phyloP scores from a whole-genome alignment of 2,113 vertebrate genomes.

The Tiliqua scincoides region DNA sequence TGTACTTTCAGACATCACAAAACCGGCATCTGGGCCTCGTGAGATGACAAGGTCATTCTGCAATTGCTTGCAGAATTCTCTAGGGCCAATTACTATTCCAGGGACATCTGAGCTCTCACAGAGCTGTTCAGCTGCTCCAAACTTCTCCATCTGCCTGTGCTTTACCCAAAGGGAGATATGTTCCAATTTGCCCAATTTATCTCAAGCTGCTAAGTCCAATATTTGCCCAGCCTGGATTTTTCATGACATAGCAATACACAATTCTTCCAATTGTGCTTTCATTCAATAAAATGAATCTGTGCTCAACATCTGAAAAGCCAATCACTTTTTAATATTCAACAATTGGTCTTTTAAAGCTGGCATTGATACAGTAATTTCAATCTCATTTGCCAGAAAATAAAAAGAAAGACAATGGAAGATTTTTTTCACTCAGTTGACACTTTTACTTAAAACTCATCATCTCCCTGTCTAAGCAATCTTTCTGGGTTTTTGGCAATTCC shows the following conservation, averaged over 20 bases:
- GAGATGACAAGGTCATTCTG: fast-evolving
- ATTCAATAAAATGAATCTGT: neutral
- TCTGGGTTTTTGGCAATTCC: neutral
- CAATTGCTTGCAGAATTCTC: neutral
- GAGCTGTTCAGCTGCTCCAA: slow-evolving; percentile 1
- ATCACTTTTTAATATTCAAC: neutral
- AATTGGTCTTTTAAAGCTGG: neutral
- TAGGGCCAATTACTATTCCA: neutral
- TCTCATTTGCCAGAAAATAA: neutral
- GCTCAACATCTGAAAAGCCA: neutral
- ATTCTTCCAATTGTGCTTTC: neutral
- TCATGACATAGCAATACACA: neutral
- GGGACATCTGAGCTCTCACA: neutral
- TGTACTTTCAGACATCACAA: neutral
- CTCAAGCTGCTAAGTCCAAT: neutral
- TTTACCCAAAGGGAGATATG: neutral
- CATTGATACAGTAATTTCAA: neutral
- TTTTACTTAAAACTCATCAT: neutral
- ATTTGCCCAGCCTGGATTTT: neutral
- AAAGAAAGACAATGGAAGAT: neutral
- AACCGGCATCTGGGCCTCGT: neutral
- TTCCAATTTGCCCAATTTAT: neutral
- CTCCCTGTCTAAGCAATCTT: neutral
- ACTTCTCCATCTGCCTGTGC: neutral
- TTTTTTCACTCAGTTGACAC: neutral